Percentiles rank a stretch among this genome's conserved stretches.
Evolutionary conservation across 2,888 invertebrate species (phyloP).

Genomic region (Willowsia nigromaculata): DNA sequence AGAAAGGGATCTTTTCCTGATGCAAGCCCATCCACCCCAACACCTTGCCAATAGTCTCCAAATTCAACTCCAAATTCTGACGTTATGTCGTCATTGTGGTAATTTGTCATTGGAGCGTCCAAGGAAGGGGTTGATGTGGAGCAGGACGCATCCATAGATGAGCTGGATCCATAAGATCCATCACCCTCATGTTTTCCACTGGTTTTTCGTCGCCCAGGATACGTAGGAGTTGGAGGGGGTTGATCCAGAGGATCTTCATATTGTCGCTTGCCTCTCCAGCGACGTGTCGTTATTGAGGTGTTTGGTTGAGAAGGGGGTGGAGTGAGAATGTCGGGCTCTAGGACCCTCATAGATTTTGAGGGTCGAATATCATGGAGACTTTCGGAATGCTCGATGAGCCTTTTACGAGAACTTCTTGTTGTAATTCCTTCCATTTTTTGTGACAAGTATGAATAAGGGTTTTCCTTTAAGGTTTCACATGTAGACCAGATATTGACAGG

Average conservation of each 20-base stretch:
- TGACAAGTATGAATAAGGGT: too few species aligned
- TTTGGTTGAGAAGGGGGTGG: slow-evolving; percentile 33
- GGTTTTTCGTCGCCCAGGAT: background rate
- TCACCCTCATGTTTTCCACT: background rate
- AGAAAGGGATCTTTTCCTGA: slow-evolving; percentile 28
- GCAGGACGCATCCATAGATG: background rate
- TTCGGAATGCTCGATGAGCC: background rate
- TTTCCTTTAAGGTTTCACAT: too few species aligned
- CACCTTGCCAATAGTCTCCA: too few species aligned
- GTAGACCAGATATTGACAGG: too few species aligned
- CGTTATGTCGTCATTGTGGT: background rate
- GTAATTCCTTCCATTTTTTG: background rate
- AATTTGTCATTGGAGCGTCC: too few species aligned
- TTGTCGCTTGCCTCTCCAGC: background rate
- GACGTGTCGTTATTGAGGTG: background rate
- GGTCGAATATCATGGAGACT: background rate
- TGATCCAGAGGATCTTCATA: slow-evolving; percentile 8
- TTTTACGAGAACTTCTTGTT: background rate
- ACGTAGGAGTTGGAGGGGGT: background rate
- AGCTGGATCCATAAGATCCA: background rate
- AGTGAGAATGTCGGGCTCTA: slow-evolving; percentile 13
- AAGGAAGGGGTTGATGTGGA: background rate
- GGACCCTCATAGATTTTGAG: background rate
- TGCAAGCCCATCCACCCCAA: background rate
- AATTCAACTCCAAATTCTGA: background rate